A percentile compares a stretch with the other conserved stretches of the same genome.
phyloP scores from a whole-genome alignment of 1,140 invertebrate species.

The Eriocheir sinensis region DNA sequence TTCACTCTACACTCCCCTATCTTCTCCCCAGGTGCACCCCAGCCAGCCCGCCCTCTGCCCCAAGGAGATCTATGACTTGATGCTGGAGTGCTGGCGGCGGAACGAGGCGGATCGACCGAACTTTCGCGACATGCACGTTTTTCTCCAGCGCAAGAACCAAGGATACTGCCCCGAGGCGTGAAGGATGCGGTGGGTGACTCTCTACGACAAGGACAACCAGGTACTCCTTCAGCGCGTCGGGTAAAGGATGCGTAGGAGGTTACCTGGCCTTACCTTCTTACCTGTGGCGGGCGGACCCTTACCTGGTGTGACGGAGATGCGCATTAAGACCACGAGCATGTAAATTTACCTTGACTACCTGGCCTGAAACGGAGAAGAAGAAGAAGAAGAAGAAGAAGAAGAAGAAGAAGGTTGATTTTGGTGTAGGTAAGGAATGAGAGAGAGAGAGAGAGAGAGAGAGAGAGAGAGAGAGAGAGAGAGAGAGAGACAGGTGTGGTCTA shows the following conservation, averaged over 20 bases:
- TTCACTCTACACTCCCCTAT: constrained; percentile 56
- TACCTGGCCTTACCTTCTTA: neutral
- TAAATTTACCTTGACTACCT: neutral
- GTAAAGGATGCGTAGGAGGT: neutral
- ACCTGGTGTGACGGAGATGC: too few relatives aligned
- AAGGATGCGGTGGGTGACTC: constrained; percentile 73
- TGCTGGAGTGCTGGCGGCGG: constrained; percentile 96
- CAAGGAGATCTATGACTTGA: constrained; percentile 95
- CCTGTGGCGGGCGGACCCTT: neutral
- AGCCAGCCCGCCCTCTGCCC: constrained; percentile 92
- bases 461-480: neutral
- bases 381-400: neutral
- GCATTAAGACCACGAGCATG: neutral
- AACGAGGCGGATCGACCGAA: constrained; percentile 92
- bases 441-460: neutral
- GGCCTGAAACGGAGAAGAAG: neutral
- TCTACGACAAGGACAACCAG: constrained; percentile 43
- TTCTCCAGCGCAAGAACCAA: constrained; percentile 94
- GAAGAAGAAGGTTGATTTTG: neutral
- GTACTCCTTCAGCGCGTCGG: constrained; percentile 43
- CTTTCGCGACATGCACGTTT: constrained; percentile 95
- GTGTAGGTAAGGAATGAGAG: too few relatives aligned
- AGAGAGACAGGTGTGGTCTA: neutral
- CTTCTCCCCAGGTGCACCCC: constrained; percentile 85
- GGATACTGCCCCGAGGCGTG: constrained; percentile 82